These are phyloP conservation scores for Dromococcyx pavoninus DNA, from an alignment of 2,797 vertebrate species.

Conservation along the genomic window DNA sequence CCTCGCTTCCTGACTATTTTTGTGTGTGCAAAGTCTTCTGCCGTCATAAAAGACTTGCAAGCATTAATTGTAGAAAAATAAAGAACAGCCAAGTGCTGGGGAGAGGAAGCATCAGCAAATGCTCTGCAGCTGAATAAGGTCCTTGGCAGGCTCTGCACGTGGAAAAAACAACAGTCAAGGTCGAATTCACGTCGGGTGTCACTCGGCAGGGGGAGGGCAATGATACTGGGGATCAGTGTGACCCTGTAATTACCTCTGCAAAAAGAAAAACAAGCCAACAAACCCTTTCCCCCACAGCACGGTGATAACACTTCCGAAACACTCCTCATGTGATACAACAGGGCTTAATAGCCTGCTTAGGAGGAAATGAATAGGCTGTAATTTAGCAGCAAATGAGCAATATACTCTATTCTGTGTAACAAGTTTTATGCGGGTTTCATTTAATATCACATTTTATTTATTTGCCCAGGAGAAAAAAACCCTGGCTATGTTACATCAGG, in stretches of 20 bases:
- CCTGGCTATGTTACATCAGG: neutral
- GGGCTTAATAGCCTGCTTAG: constrained; percentile 37
- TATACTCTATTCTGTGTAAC: constrained; percentile 9
- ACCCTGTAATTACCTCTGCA: constrained; percentile 42
- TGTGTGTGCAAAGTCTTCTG: neutral
- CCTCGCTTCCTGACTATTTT: neutral
- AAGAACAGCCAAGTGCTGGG: neutral
- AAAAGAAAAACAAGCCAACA: neutral
- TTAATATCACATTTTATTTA: constrained; percentile 47
- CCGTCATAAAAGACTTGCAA: neutral
- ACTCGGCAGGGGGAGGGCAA: neutral
- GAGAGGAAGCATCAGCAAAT: constrained; percentile 11
- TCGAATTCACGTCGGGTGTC: constrained; percentile 12
- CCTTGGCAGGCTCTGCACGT: constrained; percentile 40
- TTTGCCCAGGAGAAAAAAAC: neutral
- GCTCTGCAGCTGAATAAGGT: neutral
- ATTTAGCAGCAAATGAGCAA: constrained; percentile 62
- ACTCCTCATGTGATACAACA: neutral
- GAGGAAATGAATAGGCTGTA: constrained; percentile 58
- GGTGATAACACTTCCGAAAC: constrained; percentile 29
- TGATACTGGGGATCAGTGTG: neutral
- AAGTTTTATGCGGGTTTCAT: constrained; percentile 56
- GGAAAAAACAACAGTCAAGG: constrained; percentile 57
- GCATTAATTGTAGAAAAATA: neutral
- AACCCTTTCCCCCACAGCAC: constrained; percentile 5